These are phyloP conservation scores for Podarcis raffonei DNA, from an alignment of 2,113 vertebrate genomes.

Conservation along the genomic window DNA sequence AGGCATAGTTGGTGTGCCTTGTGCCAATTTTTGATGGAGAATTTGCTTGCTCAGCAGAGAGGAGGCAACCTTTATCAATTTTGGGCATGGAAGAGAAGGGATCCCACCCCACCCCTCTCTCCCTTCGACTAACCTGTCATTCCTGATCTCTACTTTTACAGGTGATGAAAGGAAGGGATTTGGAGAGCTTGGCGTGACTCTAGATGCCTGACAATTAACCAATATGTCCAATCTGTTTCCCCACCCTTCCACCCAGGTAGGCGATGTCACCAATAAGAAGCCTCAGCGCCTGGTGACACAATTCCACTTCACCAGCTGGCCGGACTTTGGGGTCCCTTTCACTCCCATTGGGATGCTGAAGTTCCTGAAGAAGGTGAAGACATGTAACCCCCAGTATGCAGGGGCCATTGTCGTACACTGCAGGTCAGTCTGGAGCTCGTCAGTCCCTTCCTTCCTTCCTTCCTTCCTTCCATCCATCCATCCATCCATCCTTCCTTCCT, in stretches of 20 bases:
- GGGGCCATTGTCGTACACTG: conserved; percentile 97
- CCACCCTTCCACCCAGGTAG: conserved; percentile 79
- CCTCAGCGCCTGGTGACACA: conserved; percentile 95
- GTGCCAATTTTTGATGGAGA: not conserved
- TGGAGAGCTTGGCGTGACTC: not conserved
- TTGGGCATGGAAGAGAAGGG: not conserved
- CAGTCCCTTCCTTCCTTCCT: too few species aligned
- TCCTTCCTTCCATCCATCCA: too few species aligned
- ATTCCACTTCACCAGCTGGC: conserved; percentile 99
- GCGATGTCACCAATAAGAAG: conserved; percentile 94
- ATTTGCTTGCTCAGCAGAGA: not conserved
- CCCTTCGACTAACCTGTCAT: not conserved
- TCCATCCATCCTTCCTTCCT: too few species aligned
- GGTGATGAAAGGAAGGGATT: not conserved
- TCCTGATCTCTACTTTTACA: too few species aligned
- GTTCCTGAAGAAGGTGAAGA: conserved; percentile 98
- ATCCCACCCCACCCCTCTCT: not conserved
- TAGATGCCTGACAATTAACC: not conserved
- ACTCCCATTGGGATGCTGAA: conserved; percentile 98
- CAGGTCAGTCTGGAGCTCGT: conserved; percentile 79
- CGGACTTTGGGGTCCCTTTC: conserved; percentile 96
- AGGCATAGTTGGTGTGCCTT: not conserved
- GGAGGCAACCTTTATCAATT: not conserved
- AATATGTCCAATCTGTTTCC: fast-evolving
- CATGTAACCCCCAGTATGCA: conserved; percentile 92